Evolutionary conservation across 1,140 invertebrate species (phyloP).

Genomic region (Octopus sinensis): DNA sequence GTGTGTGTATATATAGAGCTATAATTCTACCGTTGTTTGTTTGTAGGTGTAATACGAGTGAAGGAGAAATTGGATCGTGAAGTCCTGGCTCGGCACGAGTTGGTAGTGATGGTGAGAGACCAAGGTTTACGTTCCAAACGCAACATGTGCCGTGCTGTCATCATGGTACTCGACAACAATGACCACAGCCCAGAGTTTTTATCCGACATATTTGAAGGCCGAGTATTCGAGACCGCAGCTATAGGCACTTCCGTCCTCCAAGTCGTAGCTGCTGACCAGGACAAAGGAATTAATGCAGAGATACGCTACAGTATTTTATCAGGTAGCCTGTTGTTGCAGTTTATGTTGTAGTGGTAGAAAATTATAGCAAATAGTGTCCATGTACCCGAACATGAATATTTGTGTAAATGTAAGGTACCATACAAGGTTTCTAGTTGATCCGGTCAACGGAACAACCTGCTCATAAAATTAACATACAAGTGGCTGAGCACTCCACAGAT

Average conservation of each 20-base stretch:
- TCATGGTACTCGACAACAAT: conserved; percentile 83
- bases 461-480: no score
- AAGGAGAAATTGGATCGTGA: conserved; percentile 75
- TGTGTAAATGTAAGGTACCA: no score
- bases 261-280: conserved; percentile 74
- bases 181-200: conserved; percentile 84
- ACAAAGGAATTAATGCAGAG: conserved; percentile 77
- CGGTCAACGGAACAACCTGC: no score
- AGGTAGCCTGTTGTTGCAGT: conserved; percentile 52
- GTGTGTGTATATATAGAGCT: no score
- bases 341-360: no score
- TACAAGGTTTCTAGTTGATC: no score
- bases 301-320: conserved; percentile 78
- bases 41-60: conserved; percentile 64
- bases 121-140: conserved; percentile 80
- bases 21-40: conserved; percentile 3
- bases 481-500: no score
- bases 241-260: conserved; percentile 62
- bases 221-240: conserved; percentile 52
- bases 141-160: conserved; percentile 77
- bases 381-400: no score
- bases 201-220: conserved; percentile 57
- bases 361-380: no score
- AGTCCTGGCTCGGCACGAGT: conserved; percentile 74
- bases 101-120: conserved; percentile 87